A percentile compares a stretch with the other conserved stretches of the same genome.
Conservation (phyloP, 1,140 invertebrate genomes). For the Platyscapa corneri region DNA sequence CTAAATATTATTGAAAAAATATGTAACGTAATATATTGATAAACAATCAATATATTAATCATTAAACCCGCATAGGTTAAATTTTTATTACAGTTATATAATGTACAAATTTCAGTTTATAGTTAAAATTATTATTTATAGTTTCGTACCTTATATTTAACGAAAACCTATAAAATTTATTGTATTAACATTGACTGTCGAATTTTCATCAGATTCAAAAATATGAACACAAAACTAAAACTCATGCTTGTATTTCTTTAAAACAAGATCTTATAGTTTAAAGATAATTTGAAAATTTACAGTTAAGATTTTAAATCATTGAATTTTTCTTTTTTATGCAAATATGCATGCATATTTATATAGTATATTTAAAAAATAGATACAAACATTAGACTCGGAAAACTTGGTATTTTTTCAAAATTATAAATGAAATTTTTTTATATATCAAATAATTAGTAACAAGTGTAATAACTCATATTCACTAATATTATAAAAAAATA, state of each 20-base stretch:
- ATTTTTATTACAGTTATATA: background rate
- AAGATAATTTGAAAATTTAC: background rate
- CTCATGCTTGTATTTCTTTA: slow-evolving; percentile 14
- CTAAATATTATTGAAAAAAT: background rate
- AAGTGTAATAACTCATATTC: no score
- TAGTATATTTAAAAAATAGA: no score
- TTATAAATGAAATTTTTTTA: no score
- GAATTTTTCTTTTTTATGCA: no score
- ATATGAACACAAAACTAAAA: slow-evolving; percentile 41
- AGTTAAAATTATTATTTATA: background rate
- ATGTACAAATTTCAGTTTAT: background rate
- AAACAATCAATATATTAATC: background rate
- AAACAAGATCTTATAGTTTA: background rate
- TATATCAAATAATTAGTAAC: no score
- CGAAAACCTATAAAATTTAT: slow-evolving; percentile 56
- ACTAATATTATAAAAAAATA: no score
- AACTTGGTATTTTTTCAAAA: no score
- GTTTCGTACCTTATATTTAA: slow-evolving; percentile 54
- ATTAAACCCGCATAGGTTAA: background rate
- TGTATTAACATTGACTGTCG: slow-evolving; percentile 51
- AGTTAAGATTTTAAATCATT: no score
- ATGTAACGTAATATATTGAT: background rate
- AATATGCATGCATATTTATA: no score
- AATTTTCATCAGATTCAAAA: slow-evolving; percentile 54
- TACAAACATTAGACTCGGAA: no score